Evolutionary conservation across 2,888 invertebrate species (phyloP), one percentile per base, ranked within the genome.

Genomic region (Microctonus aethiopoides): DNA sequence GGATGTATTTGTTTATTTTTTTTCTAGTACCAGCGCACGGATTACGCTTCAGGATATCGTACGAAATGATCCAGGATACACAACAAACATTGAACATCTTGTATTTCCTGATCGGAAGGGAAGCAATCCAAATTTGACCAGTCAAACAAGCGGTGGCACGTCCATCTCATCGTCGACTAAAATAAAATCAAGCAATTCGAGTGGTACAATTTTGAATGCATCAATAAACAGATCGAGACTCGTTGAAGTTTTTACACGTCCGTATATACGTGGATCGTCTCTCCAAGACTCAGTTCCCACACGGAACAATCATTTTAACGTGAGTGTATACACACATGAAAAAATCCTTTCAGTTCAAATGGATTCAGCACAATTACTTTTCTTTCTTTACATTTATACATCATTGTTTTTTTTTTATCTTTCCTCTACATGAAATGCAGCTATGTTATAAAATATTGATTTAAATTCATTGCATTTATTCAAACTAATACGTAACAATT

Each of bases 71-170:
- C 89, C 89, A 29, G 88, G 89, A 73, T 89, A 88, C 79, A 89
- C 88, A 62, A 87, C 89, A 70, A 89, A 90, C 80, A 89, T 90
- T 79, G 90, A 89, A 78, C 90, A 90, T 78, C 86, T 90, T 75
- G 90, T 90, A 68, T 89, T 89, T 74, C 89, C 89, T 22, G 86
- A 87, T 68, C 85, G 88, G 72, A 88, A 88, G 77, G 87, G 88
- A 80, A 87, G 87, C 74, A 87, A 88, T 73, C 87, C 88, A 62
- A 84, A 84, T 79, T 79, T 83, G 72, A 75, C 77, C 10, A 74
- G 70, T 76, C 79, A 77, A 85, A 81, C 61, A 34, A 26, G 63
- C 60, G 67, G 64, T 46, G 46, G 63, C 60, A 68, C 72, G 65
- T 71, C 69, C 16, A 46, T n/a, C n/a, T 39, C 81, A 52, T 61